Base-by-base conservation (phyloP, 2,888 invertebrate species). In the Tenthredo mesomela region DNA sequence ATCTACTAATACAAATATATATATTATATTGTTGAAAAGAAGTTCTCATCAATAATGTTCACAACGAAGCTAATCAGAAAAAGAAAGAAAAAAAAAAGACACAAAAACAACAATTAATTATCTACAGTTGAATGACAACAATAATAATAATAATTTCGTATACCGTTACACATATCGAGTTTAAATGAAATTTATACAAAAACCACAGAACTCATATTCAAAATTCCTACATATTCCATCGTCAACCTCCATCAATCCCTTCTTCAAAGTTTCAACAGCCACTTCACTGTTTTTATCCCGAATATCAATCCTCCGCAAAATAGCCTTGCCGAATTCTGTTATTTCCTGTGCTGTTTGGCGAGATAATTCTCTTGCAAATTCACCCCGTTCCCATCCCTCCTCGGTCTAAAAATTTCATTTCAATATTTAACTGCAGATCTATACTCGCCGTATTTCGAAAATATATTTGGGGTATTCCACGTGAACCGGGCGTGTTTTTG, bases 361-460 rank as follows among this genome's bases (percentile, higher is more conserved):
- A 88, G 90, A 93, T 86, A 94, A 86, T 89, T 94, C 94, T 1
- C 94, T 92, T 0, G 94, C 93, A 5, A 94, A 88, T 10, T 94
- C 94, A 54, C 92, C 90, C 21, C 94, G 93, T 78, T 94, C 94
- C 88, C 94, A 94, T 1, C 94, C 94, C 88, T 94, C 94, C 84
- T 94, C 94, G 86, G 93, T 94, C 94, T 94, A 87, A 2, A 70
- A 85, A 84, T 71, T 67, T 1, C 15, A 47, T 65, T 33, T 7
- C n/a, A 58, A 50, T 85, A 47, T 47, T 43, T 18, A 29, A 54
- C 47, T 12, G n/a, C n/a, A n/a, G 58, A 67, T 50, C 29, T 25
- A 40, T 21, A 73, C 12, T 47, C 12, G 73, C 0, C 10, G 18
- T 73, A n/a, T n/a, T n/a, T n/a, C n/a, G n/a, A n/a, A n/a, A n/a